Base-by-base conservation (phyloP, 37 sponge, comb jelly and placozoan species). In the Mnemiopsis leidyi region DNA sequence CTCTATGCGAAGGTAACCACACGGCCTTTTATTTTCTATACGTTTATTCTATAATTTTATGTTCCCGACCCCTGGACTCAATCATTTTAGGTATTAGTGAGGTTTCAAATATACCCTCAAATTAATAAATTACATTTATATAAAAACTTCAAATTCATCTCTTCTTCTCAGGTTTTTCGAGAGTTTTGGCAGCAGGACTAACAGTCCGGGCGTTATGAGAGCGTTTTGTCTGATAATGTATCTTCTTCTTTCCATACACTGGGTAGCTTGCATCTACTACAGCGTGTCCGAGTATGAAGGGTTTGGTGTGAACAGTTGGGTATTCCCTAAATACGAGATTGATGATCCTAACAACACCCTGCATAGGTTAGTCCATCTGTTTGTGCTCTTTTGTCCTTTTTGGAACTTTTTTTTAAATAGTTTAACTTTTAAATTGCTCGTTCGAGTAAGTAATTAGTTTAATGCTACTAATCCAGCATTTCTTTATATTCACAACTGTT, bases 251-350 rank as follows among this genome's bases (percentile, higher is more conserved):
- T 88, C 95, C 92, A 97, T 98, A 76, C 98, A 98, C 83, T 95
- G 96, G 96, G 96, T 96, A 40, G 98, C 93, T 73, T 97, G 97
- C 69, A 93, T 97, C 94, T 97, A 95, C 94, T 98, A 94, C 93
- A 93, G 96, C 93, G 93, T 98, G 18, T 98, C 98, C 1, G 39
- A 38, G 36, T n/a, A 13, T 35, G 93, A 97, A 38, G 98, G 97
- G 0, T 95, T 96, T 92, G 98, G 97, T 0, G n/a, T 61, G 18
- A 96, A 96, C 37, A 39, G 69, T 0, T 96, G 96, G 97, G 96
- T 97, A 0, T 95, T 93, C 69, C 94, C 96, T 24, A 21, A 26
- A 5, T 38, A 28, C 5, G 90, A 85, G 90, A 29, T 23, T 20
- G 90, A 37, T 21, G 90, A 85, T 37, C 61, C 40, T 26, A 85